Conservation (phyloP, 2,797 vertebrate genomes). For the Hoplostethus atlanticus region DNA sequence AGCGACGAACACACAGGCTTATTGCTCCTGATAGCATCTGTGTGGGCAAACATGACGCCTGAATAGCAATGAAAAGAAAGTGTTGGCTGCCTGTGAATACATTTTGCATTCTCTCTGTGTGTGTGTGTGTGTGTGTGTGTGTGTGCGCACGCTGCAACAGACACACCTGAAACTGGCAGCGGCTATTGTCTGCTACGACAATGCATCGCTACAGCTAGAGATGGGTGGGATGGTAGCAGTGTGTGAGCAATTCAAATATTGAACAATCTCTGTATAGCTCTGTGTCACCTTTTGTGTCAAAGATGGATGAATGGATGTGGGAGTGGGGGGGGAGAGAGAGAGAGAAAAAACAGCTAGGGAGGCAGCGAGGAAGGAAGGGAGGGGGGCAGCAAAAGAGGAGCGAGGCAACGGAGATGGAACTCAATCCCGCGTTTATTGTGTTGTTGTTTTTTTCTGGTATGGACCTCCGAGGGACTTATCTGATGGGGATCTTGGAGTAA, state of each 20-base stretch:
- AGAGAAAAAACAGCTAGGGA: neutral
- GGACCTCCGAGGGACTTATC: neutral
- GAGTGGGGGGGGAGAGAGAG: neutral
- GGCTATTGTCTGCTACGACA: slow-evolving; percentile 58
- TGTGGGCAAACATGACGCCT: slow-evolving; percentile 57
- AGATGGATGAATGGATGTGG: slow-evolving; percentile 22
- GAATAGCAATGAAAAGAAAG: slow-evolving; percentile 63
- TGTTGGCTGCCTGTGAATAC: slow-evolving; percentile 48
- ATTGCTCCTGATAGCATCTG: slow-evolving; percentile 69
- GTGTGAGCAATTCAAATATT: slow-evolving; percentile 41
- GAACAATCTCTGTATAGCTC: neutral
- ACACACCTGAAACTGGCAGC: slow-evolving; percentile 33
- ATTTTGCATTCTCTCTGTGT: slow-evolving; percentile 23
- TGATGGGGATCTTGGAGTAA: neutral
- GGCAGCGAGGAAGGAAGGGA: too few relatives aligned
- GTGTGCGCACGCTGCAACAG: slow-evolving; percentile 10
- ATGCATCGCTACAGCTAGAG: slow-evolving; percentile 28
- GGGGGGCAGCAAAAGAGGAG: neutral
- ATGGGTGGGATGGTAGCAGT: slow-evolving; percentile 14
- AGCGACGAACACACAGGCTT: slow-evolving; percentile 52
- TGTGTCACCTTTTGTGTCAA: slow-evolving; percentile 9
- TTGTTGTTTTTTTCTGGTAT: neutral
- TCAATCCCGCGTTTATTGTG: slow-evolving; percentile 2
- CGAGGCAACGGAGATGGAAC: neutral
- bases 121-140: neutral